These are phyloP conservation scores for Stegophylla sp. DNA, from an alignment of 2,888 invertebrate genomes.

Conservation along the genomic window DNA sequence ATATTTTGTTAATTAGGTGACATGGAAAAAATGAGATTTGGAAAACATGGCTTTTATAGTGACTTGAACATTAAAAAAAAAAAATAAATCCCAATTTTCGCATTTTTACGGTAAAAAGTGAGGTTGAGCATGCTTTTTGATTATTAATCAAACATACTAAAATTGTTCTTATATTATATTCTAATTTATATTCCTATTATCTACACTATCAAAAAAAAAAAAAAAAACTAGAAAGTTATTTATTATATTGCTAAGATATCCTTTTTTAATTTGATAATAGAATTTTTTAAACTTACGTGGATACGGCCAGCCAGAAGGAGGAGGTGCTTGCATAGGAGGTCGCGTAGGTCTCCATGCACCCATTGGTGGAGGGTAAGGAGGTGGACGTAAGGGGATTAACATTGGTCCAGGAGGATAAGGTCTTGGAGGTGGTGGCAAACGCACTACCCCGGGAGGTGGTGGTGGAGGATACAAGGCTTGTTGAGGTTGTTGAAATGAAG, in stretches of 20 bases:
- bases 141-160: too few relatives aligned
- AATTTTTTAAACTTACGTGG: slow-evolving; percentile 41
- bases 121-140: too few relatives aligned
- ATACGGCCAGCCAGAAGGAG: slow-evolving; percentile 56
- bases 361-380: slow-evolving; percentile 43
- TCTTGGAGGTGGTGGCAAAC: slow-evolving; percentile 42
- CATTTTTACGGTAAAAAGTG: too few relatives aligned
- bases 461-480: slow-evolving; percentile 43
- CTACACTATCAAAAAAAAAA: too few relatives aligned
- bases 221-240: not conserved
- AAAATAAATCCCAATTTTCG: too few relatives aligned
- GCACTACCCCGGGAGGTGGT: slow-evolving; percentile 45
- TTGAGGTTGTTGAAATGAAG: slow-evolving; percentile 46
- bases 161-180: too few relatives aligned
- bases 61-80: too few relatives aligned
- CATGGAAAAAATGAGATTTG: too few relatives aligned
- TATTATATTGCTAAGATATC: not conserved
- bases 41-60: too few relatives aligned
- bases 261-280: not conserved
- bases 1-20: too few relatives aligned
- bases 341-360: slow-evolving; percentile 47
- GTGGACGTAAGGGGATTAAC: slow-evolving; percentile 49
- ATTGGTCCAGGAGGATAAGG: slow-evolving; percentile 53
- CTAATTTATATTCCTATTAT: too few relatives aligned
- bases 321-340: slow-evolving; percentile 44